Base-by-base conservation (phyloP, 2,888 invertebrate species). In the Priocnemis perturbator region DNA sequence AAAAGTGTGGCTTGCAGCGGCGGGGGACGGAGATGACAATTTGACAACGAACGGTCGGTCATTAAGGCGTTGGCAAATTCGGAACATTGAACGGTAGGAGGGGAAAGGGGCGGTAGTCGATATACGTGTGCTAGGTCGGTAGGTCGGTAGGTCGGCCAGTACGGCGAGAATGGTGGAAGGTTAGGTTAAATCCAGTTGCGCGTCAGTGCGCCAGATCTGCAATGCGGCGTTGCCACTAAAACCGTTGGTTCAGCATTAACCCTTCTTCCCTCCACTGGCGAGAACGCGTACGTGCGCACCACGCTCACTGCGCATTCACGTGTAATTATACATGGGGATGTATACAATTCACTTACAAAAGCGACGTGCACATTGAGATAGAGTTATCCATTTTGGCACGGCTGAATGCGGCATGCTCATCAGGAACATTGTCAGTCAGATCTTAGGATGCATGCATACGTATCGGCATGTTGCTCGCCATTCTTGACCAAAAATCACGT, bases 201-300 rank as follows among this genome's bases (percentile, higher is more conserved):
- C 85, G 86, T 86, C 85, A 86, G 84, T 85, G 82, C 84, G 83
- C 62, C 81, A 84, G 85, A 88, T 88, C 88, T 85, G 88, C 88
- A 88, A 88, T 88, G 88, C 88, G 88, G 88, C 86, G 87, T 85
- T 86, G 86, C 87, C 86, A 83, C 77, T 78, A 76, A 84, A 74
- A 83, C 81, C 77, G 82, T 83, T 81, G 80, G 82, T 79, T 81
- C 81, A 74, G 76, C 80, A 77, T 70, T 71, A 69, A 74, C 75
- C 74, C 68, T 69, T 69, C 66, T 60, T 60, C 53, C 37, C 65
- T 61, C 67, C 62, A 44, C 37, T 56, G 67, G 53, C 45, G 26
- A 20, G 4, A 37, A 59, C 52, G 44, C 50, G n/a, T 64, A 64
- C 56, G 60, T 45, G 56, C 23, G 70, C 61, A 26, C 61, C 69